Base-by-base conservation (phyloP, 2,113 vertebrate species). In the Entelurus aequoreus region DNA sequence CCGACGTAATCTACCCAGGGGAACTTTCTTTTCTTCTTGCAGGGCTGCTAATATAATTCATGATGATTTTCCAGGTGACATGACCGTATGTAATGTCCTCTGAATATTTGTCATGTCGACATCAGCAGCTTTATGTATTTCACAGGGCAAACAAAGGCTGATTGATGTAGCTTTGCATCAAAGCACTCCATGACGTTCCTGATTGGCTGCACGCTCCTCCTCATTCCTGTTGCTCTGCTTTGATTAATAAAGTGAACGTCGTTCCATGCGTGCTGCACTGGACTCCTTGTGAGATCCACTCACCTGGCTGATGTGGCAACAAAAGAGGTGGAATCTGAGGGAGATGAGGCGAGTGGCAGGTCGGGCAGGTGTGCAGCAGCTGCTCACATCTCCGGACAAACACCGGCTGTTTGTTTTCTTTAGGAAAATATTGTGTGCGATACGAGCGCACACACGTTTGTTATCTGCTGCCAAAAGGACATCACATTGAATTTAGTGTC, bases 331-430 rank as follows among this genome's bases (percentile, higher is more conserved):
- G 64, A 21, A 62, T 37, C 62, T 3, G 74, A 77, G 81, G 28
- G 69, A 74, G 70, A 62, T 16, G 73, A 67, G 35, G 78, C 63
- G 55, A 73, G 79, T 62, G 55, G 72, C 78, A 78, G 35, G 66
- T 28, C 48, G 49, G 87, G 86, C 90, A 92, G 90, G 90, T 91
- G 90, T 87, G 81, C 80, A 74, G 85, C 90, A 91, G 90, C 90
- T 91, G 90, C 84, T 81, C 78, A 69, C 72, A 75, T 85, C 86
- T 85, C 86, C 88, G 74, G 62, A 82, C 83, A 91, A 92, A 92
- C 90, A 92, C 73, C 36, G 66, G 40, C 72, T 91, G 89, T 92
- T 92, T 91, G 89, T 90, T 84, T 87, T 88, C 78, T 72, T 77
- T 73, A 74, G 84, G 74, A 84, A 88, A 88, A 87, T 80, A 82